phyloP scores from a whole-genome alignment of 2,113 vertebrate genomes.

The Raphicerus campestris region DNA sequence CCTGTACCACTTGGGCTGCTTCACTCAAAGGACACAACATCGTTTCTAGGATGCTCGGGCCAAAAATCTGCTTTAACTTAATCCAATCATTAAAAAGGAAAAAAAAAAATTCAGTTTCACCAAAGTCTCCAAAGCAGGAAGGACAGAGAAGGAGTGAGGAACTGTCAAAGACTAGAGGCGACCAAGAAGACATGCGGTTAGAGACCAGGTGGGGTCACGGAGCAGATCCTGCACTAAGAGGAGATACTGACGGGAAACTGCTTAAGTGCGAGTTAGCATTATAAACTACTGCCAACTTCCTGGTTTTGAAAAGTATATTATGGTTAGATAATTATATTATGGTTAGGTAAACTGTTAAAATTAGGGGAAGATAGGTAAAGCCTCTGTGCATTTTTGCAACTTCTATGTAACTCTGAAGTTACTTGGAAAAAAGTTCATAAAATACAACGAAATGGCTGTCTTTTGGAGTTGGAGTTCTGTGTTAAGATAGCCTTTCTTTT shows the following conservation, averaged over 20 bases:
- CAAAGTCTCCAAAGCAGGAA: not conserved
- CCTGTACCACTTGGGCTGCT: too few relatives aligned
- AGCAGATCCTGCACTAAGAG: not conserved
- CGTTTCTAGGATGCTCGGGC: not conserved
- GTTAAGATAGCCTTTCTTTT: not conserved
- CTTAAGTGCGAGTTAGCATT: too few relatives aligned
- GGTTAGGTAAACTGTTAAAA: not conserved
- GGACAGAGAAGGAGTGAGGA: not conserved
- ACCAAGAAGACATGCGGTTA: not conserved
- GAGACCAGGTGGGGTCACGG: not conserved
- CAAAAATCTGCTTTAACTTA: not conserved
- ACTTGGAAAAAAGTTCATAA: not conserved
- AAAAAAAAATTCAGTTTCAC: not conserved
- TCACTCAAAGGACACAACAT: not conserved
- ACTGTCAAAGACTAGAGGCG: not conserved
- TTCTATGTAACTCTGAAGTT: not conserved
- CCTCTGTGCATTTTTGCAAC: not conserved
- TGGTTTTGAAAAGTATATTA: not conserved
- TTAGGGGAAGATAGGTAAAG: not conserved
- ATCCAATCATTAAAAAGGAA: not conserved
- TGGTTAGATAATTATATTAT: not conserved
- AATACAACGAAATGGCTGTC: not conserved
- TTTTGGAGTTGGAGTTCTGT: not conserved
- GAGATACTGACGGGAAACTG: fast-evolving
- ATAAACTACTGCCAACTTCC: not conserved